Percentiles rank a stretch among this genome's conserved stretches.
phyloP scores from a whole-genome alignment of 2,797 vertebrate genomes.

The Macroramphosus scolopax region DNA sequence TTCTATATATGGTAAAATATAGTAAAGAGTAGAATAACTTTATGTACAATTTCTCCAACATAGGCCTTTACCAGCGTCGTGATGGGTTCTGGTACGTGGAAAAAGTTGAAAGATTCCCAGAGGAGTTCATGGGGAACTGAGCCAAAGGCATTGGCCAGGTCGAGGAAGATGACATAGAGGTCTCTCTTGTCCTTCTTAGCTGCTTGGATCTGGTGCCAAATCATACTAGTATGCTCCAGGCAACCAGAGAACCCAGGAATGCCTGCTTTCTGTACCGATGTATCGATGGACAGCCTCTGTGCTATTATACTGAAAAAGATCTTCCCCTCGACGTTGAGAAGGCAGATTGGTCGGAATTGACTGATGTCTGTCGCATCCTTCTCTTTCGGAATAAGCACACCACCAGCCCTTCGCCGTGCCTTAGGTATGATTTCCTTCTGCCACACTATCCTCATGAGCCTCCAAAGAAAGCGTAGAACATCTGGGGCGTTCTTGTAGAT shows the following conservation, averaged over 20 bases:
- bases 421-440: slow-evolving; percentile 8
- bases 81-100: not conserved
- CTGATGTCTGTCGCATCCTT: not conserved
- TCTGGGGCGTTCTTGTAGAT: slow-evolving; percentile 24
- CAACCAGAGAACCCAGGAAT: slow-evolving; percentile 2
- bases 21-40: no score
- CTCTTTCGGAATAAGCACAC: slow-evolving; percentile 5
- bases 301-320: not conserved
- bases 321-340: slow-evolving; percentile 16
- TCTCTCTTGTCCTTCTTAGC: not conserved
- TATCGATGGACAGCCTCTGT: not conserved
- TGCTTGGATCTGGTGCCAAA: slow-evolving; percentile 5
- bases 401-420: not conserved
- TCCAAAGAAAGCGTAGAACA: not conserved
- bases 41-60: no score
- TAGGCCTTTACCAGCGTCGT: slow-evolving; percentile 1
- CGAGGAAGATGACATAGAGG: slow-evolving; percentile 2
- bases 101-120: not conserved
- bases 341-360: slow-evolving; percentile 9
- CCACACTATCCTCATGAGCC: slow-evolving; percentile 10
- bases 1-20: no score
- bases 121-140: slow-evolving; percentile 1
- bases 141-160: slow-evolving; percentile 4
- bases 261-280: not conserved
- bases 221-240: not conserved